Base-by-base conservation (phyloP, 2,888 invertebrate species). In the Tetropium fuscum region DNA sequence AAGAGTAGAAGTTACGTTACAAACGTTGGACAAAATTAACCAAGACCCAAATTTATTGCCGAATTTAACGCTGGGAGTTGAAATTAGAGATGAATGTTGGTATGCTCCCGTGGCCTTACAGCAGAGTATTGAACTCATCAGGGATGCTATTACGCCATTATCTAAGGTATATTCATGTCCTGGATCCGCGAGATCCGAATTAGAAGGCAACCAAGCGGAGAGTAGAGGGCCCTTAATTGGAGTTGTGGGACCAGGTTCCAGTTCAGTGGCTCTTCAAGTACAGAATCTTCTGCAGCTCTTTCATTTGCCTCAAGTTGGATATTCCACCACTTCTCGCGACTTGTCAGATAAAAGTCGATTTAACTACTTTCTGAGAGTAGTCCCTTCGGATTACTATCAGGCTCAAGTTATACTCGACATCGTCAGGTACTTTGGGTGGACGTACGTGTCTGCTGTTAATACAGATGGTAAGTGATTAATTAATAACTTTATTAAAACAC, bases 21-120 rank as follows among this genome's bases (percentile, higher is more conserved):
- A 82, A 68, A 88, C 87, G 27, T 84, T 90, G 54, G 88, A 88
- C 73, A 82, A 83, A 68, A 87, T 92, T 72, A 91, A 91, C 80
- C 81, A 80, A 47, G 83, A 88, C 70, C 77, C 81, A 0, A 78
- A 81, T 40, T 82, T 90, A 57, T 79, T 89, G 58, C 87, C 87
- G 4, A 84, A 83, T 54, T 71, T 85, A 56, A 81, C 77, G 36
- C 75, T 85, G 38, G 92, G 92, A 18, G 86, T 90, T 53, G 91
- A 91, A 78, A 89, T 91, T 60, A 83, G 91, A 2, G 93, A 93
- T 81, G 90, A 91, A 16, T 93, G 93, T 80, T 93, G 92, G 92
- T 91, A 91, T 73, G 88, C 92, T 2, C 88, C 91, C 10, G 89
- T 92, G 2, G 92, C 92, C 20, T 83, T 93, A 63, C 91, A 91